Base-by-base conservation (phyloP, 2,888 invertebrate genomes). In the Sesia bembeciformis region DNA sequence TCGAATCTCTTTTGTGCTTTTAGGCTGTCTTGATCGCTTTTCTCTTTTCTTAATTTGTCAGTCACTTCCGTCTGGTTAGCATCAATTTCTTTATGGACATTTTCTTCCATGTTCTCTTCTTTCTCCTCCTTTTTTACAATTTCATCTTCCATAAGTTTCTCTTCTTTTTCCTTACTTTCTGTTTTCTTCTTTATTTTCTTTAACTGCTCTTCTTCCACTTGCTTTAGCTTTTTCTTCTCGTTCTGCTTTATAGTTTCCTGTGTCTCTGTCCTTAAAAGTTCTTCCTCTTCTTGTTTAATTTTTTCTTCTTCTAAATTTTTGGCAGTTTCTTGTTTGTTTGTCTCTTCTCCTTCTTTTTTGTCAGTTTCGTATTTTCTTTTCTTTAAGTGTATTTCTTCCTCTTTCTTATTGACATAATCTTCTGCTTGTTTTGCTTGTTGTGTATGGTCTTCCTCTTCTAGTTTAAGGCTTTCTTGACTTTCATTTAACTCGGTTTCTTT, bases 401-500 rank as follows among this genome's bases (percentile, higher is more conserved):
- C 60, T 55, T 56, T 58, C 23, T 67, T 60, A 50, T 64, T 60
- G 52, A 60, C 58, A 42, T 62, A 58, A 6, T 57, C 63, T 52
- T 64, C 54, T 46, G 59, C 52, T 51, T 65, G 53, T 54, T 56
- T 57, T 62, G 60, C 5, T 56, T 57, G 50, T 59, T 55, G 41
- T 50, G 78, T 63, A 7, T 42, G 7, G 42, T 23, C 23, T 23
- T 23, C 23, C 23, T 23, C 23, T 23, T 23, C 2, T 23, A 23
- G 2, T 2, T 1, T 23, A 23, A 23, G 23, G 23, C 23, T 23
- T 23, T 23, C 23, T 23, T 23, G 23, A 23, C 23, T 23, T 23
- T 23, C 42, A 6, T 5, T 42, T 42, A 7, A 42, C 5, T 6
- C 42, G 5, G 42, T 3, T 6, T 5, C 42, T 42, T 42, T 3